A percentile compares a stretch with the other conserved stretches of the same genome.
Conservation (phyloP, 2,797 vertebrate species). For the Anomalospiza imberbis region DNA sequence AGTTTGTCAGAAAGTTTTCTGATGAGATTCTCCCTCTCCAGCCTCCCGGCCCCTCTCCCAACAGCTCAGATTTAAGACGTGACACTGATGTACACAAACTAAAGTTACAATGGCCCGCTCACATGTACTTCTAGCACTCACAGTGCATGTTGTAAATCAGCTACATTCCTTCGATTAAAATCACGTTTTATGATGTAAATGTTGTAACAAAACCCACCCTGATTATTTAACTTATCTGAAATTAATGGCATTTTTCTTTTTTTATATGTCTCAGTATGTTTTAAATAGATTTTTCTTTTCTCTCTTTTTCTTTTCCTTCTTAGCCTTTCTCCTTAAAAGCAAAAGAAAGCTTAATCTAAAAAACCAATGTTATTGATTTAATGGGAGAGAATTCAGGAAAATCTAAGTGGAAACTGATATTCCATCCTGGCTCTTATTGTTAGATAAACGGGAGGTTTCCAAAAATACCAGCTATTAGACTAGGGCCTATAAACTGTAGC, state of each 20-base stretch:
- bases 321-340: not conserved
- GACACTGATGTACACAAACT: not conserved
- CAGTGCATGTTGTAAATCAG: not conserved
- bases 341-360: not conserved
- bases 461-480: constrained; percentile 48
- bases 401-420: constrained; percentile 36
- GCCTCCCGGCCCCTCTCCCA: not conserved
- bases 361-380: constrained; percentile 23
- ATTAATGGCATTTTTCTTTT: not conserved
- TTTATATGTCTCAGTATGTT: not conserved
- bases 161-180: not conserved
- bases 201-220: not conserved
- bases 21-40: not conserved
- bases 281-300: not conserved
- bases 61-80: not conserved
- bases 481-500: constrained; percentile 40
- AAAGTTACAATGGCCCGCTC: not conserved
- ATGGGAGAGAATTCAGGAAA: constrained; percentile 42
- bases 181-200: not conserved
- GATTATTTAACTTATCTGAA: not conserved
- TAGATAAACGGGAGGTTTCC: constrained; percentile 47
- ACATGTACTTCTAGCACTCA: not conserved
- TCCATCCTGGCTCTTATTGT: constrained; percentile 19
- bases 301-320: not conserved
- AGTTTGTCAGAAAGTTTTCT: not conserved